Evolutionary conservation across 1,140 invertebrate genomes (phyloP), one percentile per base, ranked within the genome.

Genomic region (Laupala kohalensis): DNA sequence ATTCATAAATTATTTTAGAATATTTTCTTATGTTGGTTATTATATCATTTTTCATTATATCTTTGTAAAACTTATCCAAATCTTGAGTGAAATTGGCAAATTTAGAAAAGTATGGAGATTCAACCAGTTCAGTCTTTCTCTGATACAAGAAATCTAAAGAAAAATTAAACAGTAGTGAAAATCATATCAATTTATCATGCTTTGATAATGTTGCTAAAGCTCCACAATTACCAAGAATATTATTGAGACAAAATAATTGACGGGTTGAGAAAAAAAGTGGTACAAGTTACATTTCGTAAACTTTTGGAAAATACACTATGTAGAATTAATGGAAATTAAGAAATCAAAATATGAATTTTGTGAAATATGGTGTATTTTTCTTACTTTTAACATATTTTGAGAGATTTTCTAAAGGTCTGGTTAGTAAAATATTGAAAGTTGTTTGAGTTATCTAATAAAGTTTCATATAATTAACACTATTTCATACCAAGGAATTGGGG

Each of bases 21-120:
- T 93, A 94, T 78, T 93, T 93, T 75, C 87, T 86, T 23, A 92
- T 83, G 77, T 91, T 93, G 0, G 88, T 88, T 0, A 90, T 79
- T 6, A 88, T 84, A 76, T 90, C 89, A 75, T 91, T 88, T 4
- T 85, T 85, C 70, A 87, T 87, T 4, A 93, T 84, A 74, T 94
- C 91, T 69, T 88, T 86, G 75, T 91, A 92, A 25, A 93, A 82
- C 70, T 81, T 81, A 76, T 93, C 91, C 29, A 93, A 80, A 77
- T 94, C 90, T 66, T 91, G 88, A 0, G 90, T 90, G 71, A 94
- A 89, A 64, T 90, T 89, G 0, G 89, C 85, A 15, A 93, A 86
- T 75, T 89, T 87, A 71, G 87, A 87, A 75, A 91, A 93, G 75
- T 92, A 93, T 0, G 89, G 87, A 0, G 90, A 91, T n/a, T 87